phyloP scores from a whole-genome alignment of 2,888 invertebrate genomes.

The Germaria angustata region DNA sequence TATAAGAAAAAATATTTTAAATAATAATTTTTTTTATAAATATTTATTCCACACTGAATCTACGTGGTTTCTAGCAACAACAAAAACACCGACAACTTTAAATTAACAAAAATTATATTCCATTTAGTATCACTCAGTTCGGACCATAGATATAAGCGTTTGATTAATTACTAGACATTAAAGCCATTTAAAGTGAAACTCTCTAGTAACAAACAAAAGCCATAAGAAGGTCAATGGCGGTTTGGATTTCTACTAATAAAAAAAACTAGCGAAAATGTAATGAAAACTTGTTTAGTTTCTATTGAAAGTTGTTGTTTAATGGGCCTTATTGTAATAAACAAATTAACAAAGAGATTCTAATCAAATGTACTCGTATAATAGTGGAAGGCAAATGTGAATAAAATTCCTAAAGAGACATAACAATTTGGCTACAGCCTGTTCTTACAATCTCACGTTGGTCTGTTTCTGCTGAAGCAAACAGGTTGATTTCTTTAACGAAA shows the following conservation, averaged over 20 bases:
- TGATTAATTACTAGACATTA: slow-evolving; percentile 51
- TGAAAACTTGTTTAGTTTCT: slow-evolving; percentile 23
- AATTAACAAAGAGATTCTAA: background rate
- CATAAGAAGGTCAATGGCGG: slow-evolving; percentile 49
- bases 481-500: slow-evolving; percentile 38
- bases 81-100: too few species aligned
- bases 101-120: too few species aligned
- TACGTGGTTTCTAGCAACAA: background rate
- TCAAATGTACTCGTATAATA: too few species aligned
- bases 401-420: background rate
- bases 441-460: background rate
- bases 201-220: background rate
- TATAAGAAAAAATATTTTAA: slow-evolving; percentile 5
- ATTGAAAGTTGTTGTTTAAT: background rate
- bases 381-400: background rate
- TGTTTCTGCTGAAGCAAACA: slow-evolving; percentile 5
- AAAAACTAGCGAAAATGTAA: slow-evolving; percentile 1
- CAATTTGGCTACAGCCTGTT: background rate
- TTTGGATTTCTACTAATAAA: slow-evolving; percentile 4
- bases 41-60: background rate
- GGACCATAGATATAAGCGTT: background rate
- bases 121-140: too few species aligned
- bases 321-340: background rate
- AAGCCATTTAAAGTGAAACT: slow-evolving; percentile 15
- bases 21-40: slow-evolving; percentile 50